Evolutionary conservation across 2,113 vertebrate species (phyloP).

Genomic region (Chiloscyllium plagiosum): DNA sequence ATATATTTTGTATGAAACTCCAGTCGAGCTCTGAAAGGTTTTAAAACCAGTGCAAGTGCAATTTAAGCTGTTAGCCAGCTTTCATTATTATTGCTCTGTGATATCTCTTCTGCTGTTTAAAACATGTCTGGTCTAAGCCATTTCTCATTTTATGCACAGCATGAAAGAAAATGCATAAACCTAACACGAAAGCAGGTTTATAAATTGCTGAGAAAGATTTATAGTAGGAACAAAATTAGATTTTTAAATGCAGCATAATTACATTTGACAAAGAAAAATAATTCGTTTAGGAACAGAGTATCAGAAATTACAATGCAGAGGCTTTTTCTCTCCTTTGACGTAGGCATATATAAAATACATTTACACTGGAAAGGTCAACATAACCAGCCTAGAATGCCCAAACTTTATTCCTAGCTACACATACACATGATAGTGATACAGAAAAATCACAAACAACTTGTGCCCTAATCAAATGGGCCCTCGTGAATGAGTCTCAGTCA

Average conservation of each 20-base stretch:
- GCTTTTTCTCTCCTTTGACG: not conserved
- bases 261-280: slow-evolving; percentile 40
- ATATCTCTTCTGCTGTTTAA: slow-evolving; percentile 25
- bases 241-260: slow-evolving; percentile 35
- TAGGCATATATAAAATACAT: not conserved
- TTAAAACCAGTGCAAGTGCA: not conserved
- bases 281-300: slow-evolving; percentile 29
- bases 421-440: not conserved
- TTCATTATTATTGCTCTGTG: slow-evolving; percentile 15
- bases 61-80: not conserved
- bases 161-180: not conserved
- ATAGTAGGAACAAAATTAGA: not conserved
- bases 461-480: not conserved
- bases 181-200: slow-evolving; percentile 1
- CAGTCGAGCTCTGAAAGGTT: not conserved
- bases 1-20: not conserved
- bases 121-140: not conserved
- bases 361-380: not conserved
- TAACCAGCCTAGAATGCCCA: not conserved
- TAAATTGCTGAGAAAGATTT: slow-evolving; percentile 22
- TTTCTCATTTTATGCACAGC: not conserved
- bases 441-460: slow-evolving; percentile 1
- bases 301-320: not conserved
- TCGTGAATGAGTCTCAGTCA: slow-evolving; percentile 10
- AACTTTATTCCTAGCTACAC: not conserved